Conservation (phyloP, 2,113 vertebrate genomes). For the Channa argus region DNA sequence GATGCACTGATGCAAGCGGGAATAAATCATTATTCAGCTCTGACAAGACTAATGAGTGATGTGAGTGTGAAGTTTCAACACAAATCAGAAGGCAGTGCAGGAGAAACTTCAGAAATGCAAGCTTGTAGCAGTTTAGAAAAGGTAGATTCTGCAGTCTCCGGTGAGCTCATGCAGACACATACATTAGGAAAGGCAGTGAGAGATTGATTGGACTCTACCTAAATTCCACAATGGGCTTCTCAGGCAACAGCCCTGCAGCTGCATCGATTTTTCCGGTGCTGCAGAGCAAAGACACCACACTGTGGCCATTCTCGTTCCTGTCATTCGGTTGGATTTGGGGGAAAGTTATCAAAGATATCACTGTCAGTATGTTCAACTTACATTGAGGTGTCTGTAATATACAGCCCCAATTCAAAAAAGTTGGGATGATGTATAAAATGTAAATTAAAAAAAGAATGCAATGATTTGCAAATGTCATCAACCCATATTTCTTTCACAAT, state of each 20-base stretch:
- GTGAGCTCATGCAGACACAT: constrained; percentile 50
- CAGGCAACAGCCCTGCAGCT: constrained; percentile 68
- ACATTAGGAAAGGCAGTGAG: constrained; percentile 40
- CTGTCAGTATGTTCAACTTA: constrained; percentile 9
- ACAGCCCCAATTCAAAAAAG: background rate
- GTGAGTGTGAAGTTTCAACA: constrained; percentile 38
- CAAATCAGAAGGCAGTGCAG: constrained; percentile 20
- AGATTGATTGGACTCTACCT: constrained; percentile 75
- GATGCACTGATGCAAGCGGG: constrained; percentile 8
- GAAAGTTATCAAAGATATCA: constrained; percentile 16
- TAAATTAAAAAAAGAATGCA: no score
- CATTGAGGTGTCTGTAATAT: background rate
- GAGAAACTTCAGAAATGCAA: constrained; percentile 47
- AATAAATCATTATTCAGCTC: constrained; percentile 31
- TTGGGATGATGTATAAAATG: no score
- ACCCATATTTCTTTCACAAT: no score
- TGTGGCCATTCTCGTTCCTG: constrained; percentile 35
- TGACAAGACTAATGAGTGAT: constrained; percentile 51
- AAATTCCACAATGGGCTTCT: constrained; percentile 70
- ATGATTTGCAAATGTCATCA: no score
- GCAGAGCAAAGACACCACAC: constrained; percentile 74
- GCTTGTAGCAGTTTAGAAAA: constrained; percentile 34
- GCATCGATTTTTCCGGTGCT: constrained; percentile 78
- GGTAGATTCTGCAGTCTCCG: constrained; percentile 47
- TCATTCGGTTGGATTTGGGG: constrained; percentile 36